Evolutionary conservation across 2,113 vertebrate genomes (phyloP).

Genomic region (Actinemys pallida): DNA sequence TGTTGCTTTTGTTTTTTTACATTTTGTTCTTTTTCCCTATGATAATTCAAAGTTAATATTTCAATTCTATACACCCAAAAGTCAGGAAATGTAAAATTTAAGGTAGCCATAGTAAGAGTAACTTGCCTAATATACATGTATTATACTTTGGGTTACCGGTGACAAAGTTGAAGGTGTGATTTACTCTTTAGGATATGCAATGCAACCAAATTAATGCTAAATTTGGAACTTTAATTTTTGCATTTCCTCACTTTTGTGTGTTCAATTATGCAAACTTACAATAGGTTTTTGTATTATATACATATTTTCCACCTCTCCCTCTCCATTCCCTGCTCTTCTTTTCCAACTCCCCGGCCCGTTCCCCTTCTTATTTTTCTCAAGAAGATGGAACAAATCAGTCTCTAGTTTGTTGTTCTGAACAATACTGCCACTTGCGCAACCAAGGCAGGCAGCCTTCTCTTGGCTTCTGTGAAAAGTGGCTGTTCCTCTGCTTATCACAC

Average conservation of each 20-base stretch:
- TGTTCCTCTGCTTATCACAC: constrained; percentile 8
- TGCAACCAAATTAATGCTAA: background rate
- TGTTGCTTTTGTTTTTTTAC: background rate
- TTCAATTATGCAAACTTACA: background rate
- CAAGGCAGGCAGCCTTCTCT: background rate
- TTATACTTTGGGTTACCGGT: background rate
- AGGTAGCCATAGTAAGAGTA: background rate
- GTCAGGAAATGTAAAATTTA: background rate
- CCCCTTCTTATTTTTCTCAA: background rate
- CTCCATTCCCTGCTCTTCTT: background rate
- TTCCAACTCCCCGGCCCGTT: background rate
- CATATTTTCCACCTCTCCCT: background rate
- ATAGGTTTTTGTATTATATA: background rate
- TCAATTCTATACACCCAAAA: background rate
- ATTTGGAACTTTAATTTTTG: background rate
- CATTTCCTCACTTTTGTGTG: background rate
- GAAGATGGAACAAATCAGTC: background rate
- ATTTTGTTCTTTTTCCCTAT: background rate
- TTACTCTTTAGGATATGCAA: background rate
- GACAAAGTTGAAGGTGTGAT: background rate
- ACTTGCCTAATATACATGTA: background rate
- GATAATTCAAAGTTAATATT: background rate
- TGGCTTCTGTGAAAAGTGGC: background rate
- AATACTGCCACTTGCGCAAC: background rate
- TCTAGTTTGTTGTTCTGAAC: background rate